Percentiles rank a stretch among this genome's conserved stretches.
phyloP scores from a whole-genome alignment of 2,888 invertebrate genomes.

The Drosophila austrosaltans region DNA sequence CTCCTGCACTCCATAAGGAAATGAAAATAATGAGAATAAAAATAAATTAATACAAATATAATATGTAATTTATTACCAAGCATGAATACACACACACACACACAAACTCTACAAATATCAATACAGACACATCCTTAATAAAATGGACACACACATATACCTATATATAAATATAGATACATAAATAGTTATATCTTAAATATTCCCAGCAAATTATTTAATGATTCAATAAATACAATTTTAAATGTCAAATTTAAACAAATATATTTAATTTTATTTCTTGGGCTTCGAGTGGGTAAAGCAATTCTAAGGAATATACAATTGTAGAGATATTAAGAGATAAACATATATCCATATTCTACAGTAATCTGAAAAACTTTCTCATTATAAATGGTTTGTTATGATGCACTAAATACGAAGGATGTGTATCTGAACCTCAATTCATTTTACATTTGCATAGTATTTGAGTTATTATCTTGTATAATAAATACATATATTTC shows the following conservation, averaged over 20 bases:
- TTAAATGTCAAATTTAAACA: conserved; percentile 74
- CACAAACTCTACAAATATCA: not conserved
- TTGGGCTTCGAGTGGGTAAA: not conserved
- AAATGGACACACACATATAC: conserved; percentile 32
- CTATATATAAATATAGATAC: conserved; percentile 34
- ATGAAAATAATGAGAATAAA: conserved; percentile 30
- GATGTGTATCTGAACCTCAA: too few species aligned
- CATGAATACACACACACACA: conserved; percentile 40
- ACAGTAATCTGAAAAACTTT: too few species aligned
- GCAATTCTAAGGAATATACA: not conserved
- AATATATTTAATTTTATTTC: conserved; percentile 5
- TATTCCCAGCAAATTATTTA: conserved; percentile 77
- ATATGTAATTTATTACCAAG: conserved; percentile 73
- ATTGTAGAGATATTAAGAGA: too few species aligned
- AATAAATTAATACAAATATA: conserved; percentile 60
- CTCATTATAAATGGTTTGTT: too few species aligned
- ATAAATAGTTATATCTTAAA: conserved; percentile 50
- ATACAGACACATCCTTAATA: conserved; percentile 29
- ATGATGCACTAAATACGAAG: too few species aligned
- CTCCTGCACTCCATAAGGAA: not conserved
- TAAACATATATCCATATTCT: too few species aligned
- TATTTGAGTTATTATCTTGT: too few species aligned
- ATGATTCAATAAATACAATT: conserved; percentile 80
- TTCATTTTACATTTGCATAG: too few species aligned
- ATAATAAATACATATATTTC: too few species aligned